Evolutionary conservation across 2,888 invertebrate species (phyloP).

Genomic region (Macrophya alboannulata): DNA sequence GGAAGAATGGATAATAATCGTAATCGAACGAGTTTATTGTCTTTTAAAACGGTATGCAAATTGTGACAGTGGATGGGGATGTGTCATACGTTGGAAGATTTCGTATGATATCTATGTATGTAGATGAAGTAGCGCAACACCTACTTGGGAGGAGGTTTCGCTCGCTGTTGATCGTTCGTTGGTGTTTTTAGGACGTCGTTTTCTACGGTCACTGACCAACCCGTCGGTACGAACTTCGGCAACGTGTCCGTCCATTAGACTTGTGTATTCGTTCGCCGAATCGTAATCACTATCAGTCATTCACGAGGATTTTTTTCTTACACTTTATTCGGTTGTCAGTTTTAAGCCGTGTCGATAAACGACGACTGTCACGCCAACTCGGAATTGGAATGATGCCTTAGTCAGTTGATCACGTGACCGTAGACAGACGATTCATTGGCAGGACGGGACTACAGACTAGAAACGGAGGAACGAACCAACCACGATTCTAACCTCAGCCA

Average conservation of each 20-base stretch:
- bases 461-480: neutral
- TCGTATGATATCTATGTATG: neutral
- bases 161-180: slow-evolving; percentile 39
- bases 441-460: neutral
- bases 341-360: neutral
- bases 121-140: neutral
- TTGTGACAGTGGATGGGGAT: neutral
- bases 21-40: neutral
- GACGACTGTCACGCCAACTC: slow-evolving; percentile 22
- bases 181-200: slow-evolving; percentile 81
- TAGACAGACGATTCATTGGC: neutral
- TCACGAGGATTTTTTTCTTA: slow-evolving; percentile 66
- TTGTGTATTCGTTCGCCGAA: slow-evolving; percentile 88
- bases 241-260: slow-evolving; percentile 93
- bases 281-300: slow-evolving; percentile 83
- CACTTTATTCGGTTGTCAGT: neutral
- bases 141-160: slow-evolving; percentile 44
- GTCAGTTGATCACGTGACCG: neutral
- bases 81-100: neutral
- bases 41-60: neutral
- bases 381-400: neutral
- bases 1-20: neutral
- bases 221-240: slow-evolving; percentile 84
- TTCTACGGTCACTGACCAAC: slow-evolving; percentile 82
- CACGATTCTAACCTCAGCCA: neutral